Evolutionary conservation across 2,797 vertebrate species (phyloP).

Genomic region (Lepus oiostolus): DNA sequence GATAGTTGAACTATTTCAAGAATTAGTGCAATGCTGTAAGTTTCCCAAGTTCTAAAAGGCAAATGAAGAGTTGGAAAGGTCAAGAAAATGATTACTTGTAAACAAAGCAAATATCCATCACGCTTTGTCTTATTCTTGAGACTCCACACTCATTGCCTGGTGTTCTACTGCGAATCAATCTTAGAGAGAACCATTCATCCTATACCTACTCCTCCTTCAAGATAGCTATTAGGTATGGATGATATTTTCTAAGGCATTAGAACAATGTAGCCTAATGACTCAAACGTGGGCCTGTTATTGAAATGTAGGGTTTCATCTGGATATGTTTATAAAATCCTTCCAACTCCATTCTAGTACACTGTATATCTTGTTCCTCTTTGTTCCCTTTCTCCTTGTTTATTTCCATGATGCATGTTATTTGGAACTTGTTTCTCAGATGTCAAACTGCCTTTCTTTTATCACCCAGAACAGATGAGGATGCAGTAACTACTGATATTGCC

Average conservation of each 20-base stretch:
- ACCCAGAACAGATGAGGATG: constrained; percentile 38
- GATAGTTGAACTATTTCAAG: constrained; percentile 63
- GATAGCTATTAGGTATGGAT: neutral
- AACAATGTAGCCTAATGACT: neutral
- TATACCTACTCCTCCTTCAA: neutral
- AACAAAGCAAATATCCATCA: constrained; percentile 19
- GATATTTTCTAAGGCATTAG: neutral
- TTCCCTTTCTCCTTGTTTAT: constrained; percentile 29
- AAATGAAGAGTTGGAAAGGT: neutral
- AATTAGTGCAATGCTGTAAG: neutral
- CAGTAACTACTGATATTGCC: constrained; percentile 23
- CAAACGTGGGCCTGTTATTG: neutral
- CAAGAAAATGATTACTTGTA: constrained; percentile 36
- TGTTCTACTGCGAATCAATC: neutral
- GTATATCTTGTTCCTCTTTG: neutral
- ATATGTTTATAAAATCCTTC: constrained; percentile 43
- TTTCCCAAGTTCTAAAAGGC: constrained; percentile 50
- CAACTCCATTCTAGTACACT: neutral
- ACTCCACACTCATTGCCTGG: neutral
- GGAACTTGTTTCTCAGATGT: constrained; percentile 39
- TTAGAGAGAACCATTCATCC: neutral
- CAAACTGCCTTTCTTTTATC: constrained; percentile 57
- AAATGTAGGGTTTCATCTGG: constrained; percentile 42
- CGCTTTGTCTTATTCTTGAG: neutral
- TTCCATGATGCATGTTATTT: constrained; percentile 37